A percentile compares a stretch with the other conserved stretches of the same genome.
These are phyloP conservation scores for Drosophila barbarae DNA, from an alignment of 2,888 invertebrate genomes.

Conservation along the genomic window DNA sequence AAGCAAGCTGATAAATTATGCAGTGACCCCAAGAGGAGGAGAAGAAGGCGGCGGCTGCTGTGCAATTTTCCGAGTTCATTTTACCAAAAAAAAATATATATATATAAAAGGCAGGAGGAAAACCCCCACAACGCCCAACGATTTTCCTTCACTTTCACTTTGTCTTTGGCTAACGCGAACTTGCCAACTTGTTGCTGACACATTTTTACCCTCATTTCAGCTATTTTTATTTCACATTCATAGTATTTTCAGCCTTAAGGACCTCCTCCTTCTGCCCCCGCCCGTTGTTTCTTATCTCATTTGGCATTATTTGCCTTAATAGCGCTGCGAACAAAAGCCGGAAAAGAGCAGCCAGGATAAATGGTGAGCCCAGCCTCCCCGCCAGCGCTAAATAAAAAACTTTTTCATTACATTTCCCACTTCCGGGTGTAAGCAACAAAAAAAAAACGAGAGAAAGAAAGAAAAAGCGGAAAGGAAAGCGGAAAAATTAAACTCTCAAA, in stretches of 20 bases:
- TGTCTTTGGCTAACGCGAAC: slow-evolving; percentile 50
- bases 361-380: slow-evolving; percentile 16
- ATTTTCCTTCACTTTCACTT: slow-evolving; percentile 63
- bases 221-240: slow-evolving; percentile 13
- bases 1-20: slow-evolving; percentile 68
- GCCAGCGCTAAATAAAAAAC: slow-evolving; percentile 45
- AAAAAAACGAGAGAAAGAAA: too few relatives aligned
- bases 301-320: slow-evolving; percentile 73
- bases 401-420: slow-evolving; percentile 73
- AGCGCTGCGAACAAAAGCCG: slow-evolving; percentile 45
- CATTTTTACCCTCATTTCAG: slow-evolving; percentile 32
- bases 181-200: slow-evolving; percentile 67
- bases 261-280: slow-evolving; percentile 5
- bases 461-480: background rate
- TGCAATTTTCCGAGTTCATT: slow-evolving; percentile 68
- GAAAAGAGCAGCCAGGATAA: slow-evolving; percentile 27
- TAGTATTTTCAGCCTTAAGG: slow-evolving; percentile 21
- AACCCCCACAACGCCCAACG: slow-evolving; percentile 1
- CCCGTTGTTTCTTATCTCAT: slow-evolving; percentile 60
- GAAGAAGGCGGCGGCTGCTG: slow-evolving; percentile 22
- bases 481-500: slow-evolving; percentile 45
- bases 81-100: slow-evolving; percentile 17
- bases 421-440: slow-evolving; percentile 60
- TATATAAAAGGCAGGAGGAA: background rate
- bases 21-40: slow-evolving; percentile 47